Evolutionary conservation across 2,113 vertebrate genomes (phyloP).

Genomic region (Phyllostomus discolor): DNA sequence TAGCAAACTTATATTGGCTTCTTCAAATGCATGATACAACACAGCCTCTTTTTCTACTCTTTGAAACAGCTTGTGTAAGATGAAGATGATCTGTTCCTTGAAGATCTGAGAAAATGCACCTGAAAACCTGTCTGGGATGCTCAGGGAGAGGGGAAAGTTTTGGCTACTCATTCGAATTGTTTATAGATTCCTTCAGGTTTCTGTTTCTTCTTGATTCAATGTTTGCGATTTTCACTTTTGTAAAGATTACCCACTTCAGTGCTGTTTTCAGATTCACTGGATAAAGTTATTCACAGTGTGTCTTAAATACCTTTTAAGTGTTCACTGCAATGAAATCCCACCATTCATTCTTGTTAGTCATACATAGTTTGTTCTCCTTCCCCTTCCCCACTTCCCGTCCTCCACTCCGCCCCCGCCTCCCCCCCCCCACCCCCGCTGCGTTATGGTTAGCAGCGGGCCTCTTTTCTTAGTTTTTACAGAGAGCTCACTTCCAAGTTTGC

Average conservation of each 20-base stretch:
- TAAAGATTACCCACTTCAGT: background rate
- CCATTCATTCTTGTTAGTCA: background rate
- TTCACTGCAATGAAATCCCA: background rate
- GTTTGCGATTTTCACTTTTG: background rate
- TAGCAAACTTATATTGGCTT: background rate
- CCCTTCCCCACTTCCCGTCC: no score
- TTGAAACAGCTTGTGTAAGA: background rate
- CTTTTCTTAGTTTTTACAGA: background rate
- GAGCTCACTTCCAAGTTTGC: background rate
- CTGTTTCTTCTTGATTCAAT: background rate
- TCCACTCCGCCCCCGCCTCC: rapidly evolving
- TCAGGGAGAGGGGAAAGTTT: background rate
- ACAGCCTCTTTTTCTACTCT: background rate
- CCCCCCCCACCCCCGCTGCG: rapidly evolving
- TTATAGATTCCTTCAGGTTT: background rate
- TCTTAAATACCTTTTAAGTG: background rate
- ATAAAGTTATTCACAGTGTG: background rate
- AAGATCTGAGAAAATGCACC: background rate
- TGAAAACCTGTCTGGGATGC: background rate
- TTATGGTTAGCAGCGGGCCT: background rate
- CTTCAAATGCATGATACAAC: background rate
- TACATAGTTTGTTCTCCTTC: background rate
- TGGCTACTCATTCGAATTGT: background rate
- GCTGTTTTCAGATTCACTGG: background rate
- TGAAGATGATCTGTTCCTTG: background rate